Evolutionary conservation across 2,797 vertebrate genomes (phyloP).

Genomic region (Anableps anableps): DNA sequence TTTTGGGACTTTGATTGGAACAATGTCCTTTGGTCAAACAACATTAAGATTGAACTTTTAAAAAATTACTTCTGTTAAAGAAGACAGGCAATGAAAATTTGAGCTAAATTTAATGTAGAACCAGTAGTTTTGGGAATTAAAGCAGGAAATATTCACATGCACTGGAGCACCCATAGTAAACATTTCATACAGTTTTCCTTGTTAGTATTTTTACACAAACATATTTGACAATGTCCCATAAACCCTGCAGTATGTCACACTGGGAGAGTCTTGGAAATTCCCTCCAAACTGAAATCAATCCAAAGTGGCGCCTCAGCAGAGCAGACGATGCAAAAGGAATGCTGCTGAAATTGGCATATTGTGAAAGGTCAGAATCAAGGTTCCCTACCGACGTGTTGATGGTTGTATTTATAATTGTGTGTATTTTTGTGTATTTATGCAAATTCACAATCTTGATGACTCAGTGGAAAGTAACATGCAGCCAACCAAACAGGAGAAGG

Average conservation of each 20-base stretch:
- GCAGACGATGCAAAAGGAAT: background rate
- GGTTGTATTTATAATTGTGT: background rate
- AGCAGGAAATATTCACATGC: background rate
- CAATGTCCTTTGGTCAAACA: background rate
- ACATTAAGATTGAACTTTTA: background rate
- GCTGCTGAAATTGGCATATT: background rate
- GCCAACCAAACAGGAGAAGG: background rate
- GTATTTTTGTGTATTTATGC: background rate
- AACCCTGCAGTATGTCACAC: background rate
- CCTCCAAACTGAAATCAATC: background rate
- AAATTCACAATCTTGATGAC: background rate
- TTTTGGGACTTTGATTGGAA: background rate
- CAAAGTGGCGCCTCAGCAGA: background rate
- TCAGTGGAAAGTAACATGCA: background rate
- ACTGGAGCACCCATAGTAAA: background rate
- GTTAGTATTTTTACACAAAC: background rate
- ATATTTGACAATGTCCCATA: background rate
- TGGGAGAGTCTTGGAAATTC: background rate
- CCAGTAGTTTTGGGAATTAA: background rate
- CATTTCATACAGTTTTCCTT: background rate
- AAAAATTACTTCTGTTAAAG: too few relatives aligned
- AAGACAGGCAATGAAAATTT: background rate
- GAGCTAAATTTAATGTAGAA: background rate
- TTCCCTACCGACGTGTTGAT: background rate
- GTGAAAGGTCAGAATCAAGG: background rate